These are phyloP conservation scores for Cyphomyrus discorhynchus DNA, from an alignment of 2,113 vertebrate species.

Conservation along the genomic window DNA sequence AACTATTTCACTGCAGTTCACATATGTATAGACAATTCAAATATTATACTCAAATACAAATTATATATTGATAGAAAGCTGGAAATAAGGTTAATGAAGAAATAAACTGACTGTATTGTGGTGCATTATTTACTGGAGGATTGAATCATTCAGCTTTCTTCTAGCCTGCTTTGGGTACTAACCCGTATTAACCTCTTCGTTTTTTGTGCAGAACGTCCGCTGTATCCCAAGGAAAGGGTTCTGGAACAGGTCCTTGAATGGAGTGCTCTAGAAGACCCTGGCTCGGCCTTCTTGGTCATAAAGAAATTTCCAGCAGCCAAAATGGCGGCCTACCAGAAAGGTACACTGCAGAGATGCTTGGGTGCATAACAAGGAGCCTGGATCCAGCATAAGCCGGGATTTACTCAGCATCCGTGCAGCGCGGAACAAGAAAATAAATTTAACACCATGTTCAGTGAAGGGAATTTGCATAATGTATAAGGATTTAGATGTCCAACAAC, in stretches of 20 bases:
- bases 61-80: neutral
- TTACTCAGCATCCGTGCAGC: neutral
- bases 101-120: neutral
- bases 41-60: neutral
- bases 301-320: conserved; percentile 68
- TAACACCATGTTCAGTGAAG: neutral
- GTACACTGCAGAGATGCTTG: conserved; percentile 44
- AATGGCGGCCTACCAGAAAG: conserved; percentile 46
- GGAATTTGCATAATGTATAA: neutral
- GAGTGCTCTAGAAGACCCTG: conserved; percentile 75
- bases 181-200: neutral
- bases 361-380: neutral
- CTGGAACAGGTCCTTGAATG: conserved; percentile 88
- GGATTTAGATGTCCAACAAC: neutral
- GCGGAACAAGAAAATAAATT: neutral
- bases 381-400: neutral
- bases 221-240: conserved; percentile 85
- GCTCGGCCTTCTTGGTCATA: conserved; percentile 80
- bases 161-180: neutral
- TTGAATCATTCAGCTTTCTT: neutral
- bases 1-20: conserved; percentile 2
- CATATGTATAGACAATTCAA: neutral
- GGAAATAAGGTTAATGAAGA: neutral
- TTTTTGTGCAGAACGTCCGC: conserved; percentile 71
- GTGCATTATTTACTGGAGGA: neutral